Conservation (phyloP, 37 sponge, comb jelly and placozoan species). For the Chondrilla cf. caribensis region DNA sequence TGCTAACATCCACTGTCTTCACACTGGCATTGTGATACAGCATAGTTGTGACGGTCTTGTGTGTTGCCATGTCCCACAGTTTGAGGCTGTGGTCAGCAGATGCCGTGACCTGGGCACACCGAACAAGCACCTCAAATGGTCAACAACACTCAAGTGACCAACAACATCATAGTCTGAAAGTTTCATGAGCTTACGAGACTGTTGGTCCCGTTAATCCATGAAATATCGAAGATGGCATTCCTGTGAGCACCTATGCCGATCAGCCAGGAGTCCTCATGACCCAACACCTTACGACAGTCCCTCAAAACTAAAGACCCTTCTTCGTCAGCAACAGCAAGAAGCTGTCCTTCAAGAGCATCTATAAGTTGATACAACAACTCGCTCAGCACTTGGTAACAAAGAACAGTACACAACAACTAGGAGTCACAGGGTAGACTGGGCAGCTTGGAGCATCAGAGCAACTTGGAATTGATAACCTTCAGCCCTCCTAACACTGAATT, state of each 20-base stretch:
- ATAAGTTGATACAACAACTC: neutral
- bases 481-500: too few species aligned
- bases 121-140: too few species aligned
- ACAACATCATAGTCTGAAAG: neutral
- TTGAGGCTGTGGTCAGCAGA: conserved; percentile 53
- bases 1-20: conserved; percentile 52
- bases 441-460: too few species aligned
- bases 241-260: conserved; percentile 42
- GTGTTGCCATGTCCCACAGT: conserved; percentile 59
- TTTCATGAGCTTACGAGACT: conserved; percentile 22
- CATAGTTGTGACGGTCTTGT: neutral
- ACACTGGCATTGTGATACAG: conserved; percentile 52
- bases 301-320: conserved; percentile 55
- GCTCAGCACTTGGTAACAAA: too few species aligned
- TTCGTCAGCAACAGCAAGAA: conserved; percentile 70
- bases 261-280: neutral
- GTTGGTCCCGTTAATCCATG: conserved; percentile 38
- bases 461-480: too few species aligned
- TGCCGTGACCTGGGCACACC: conserved; percentile 47
- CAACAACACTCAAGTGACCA: neutral
- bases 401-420: too few species aligned
- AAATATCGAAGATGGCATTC: conserved; percentile 74
- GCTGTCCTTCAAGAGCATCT: conserved; percentile 50
- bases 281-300: conserved; percentile 28
- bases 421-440: too few species aligned